A percentile compares a stretch with the other conserved stretches of the same genome.
These are phyloP conservation scores for Drosophila fuyamai DNA, from an alignment of 1,140 invertebrate species.

Conservation along the genomic window DNA sequence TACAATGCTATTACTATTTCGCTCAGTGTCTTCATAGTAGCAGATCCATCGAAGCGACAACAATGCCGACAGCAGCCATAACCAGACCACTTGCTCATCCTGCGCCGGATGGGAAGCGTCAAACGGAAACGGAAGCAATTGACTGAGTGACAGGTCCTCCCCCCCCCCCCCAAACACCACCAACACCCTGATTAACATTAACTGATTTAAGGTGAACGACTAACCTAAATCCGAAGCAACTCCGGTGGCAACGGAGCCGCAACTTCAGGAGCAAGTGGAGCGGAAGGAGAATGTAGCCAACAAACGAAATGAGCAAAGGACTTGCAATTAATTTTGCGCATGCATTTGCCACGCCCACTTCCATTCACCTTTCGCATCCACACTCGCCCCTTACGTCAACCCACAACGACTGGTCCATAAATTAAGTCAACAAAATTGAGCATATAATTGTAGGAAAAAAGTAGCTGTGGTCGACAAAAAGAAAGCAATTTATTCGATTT, in stretches of 20 bases:
- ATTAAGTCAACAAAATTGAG: constrained; percentile 20
- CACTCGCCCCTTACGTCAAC: neutral
- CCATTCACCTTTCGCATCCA: neutral
- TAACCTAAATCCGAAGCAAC: constrained; percentile 49
- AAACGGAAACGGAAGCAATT: constrained; percentile 69
- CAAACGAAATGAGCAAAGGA: constrained; percentile 41
- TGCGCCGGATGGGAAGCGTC: constrained; percentile 45
- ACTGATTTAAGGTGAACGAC: constrained; percentile 64
- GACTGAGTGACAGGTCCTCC: constrained; percentile 45
- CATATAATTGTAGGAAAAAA: constrained; percentile 46
- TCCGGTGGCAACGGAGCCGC: constrained; percentile 22
- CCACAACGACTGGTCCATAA: constrained; percentile 4
- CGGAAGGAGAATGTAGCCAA: constrained; percentile 51
- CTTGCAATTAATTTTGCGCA: constrained; percentile 41
- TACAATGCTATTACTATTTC: neutral
- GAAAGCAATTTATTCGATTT: constrained; percentile 23
- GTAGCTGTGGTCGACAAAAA: neutral
- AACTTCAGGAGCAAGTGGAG: constrained; percentile 59
- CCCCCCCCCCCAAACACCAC: neutral
- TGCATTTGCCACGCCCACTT: constrained; percentile 7
- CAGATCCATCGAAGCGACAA: constrained; percentile 50
- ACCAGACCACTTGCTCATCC: constrained; percentile 38
- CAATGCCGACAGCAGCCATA: constrained; percentile 39
- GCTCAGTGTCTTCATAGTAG: neutral
- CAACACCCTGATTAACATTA: constrained; percentile 39